Evolutionary conservation across 2,113 vertebrate species (phyloP), one percentile per base, ranked within the genome.

Genomic region (Leptocoma aspasia): DNA sequence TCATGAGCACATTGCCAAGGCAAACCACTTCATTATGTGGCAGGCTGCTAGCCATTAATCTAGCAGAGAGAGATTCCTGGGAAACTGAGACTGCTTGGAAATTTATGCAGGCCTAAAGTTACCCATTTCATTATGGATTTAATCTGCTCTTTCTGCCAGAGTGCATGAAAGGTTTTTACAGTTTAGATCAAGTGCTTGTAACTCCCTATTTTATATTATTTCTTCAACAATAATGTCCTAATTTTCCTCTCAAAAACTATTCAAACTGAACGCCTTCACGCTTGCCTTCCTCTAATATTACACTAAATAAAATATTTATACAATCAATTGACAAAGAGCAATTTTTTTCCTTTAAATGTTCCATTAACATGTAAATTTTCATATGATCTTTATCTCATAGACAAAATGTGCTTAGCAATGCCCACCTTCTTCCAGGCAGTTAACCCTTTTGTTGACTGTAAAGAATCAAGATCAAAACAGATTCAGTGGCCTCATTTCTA

Each of bases 61-160:
- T 99, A 98, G 98, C 98, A 96, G 93, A 96, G 98, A 98, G 97
- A 98, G 98, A 98, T 98, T 98, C 98, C 98, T 98, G 97, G 97
- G 98, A 98, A 98, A 98, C 97, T 97, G 96, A 98, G 97, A 97
- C 95, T 87, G 95, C 95, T 56, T 97, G 97, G 98, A 98, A 98
- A 99, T 99, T 98, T 99, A 99, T 99, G 98, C 98, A 98, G 97
- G 98, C 98, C 98, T 98, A 98, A 98, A 99, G 98, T 98, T 98
- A 98, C 98, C 98, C 98, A 98, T 99, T 99, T 99, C 99, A 99
- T 99, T 99, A 99, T 97, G 98, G 98, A 98, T 99, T 99, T 98
- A 98, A 99, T 99, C 98, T 98, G 98, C 98, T 98, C 97, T 98
- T 97, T 94, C 92, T 98, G 96, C 96, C 95, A 97, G 95, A 95